These are phyloP conservation scores for Epicauta chinensis DNA, from an alignment of 1,140 invertebrate genomes.

Conservation along the genomic window DNA sequence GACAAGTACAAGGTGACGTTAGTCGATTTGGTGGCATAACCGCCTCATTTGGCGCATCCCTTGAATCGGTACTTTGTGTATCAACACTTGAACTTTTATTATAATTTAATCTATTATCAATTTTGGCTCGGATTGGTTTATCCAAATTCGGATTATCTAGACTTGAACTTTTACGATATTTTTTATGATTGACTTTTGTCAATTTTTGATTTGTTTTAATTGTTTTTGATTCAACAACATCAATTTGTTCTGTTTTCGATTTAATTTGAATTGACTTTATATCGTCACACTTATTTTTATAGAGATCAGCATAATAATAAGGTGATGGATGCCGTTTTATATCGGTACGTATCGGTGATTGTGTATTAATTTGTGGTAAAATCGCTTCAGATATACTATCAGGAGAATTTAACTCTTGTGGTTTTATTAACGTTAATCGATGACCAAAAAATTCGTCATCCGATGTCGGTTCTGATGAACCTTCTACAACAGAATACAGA, in stretches of 20 bases:
- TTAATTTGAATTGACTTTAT: conserved; percentile 5
- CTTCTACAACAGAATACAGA: conserved; percentile 36
- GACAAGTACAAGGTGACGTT: conserved; percentile 41
- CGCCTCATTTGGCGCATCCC: conserved; percentile 33
- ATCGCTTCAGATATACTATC: conserved; percentile 47
- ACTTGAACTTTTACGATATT: conserved; percentile 38
- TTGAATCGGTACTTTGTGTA: conserved; percentile 51
- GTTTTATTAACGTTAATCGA: conserved; percentile 27
- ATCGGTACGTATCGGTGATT: conserved; percentile 41
- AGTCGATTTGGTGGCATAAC: conserved; percentile 46
- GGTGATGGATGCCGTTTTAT: conserved; percentile 65
- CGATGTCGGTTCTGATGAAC: conserved; percentile 41
- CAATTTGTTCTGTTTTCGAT: conserved; percentile 1
- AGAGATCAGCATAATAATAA: conserved; percentile 71
- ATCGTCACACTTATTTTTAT: conserved; percentile 47
- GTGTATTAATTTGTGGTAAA: conserved; percentile 35
- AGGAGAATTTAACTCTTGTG: conserved; percentile 45
- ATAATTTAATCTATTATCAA: conserved; percentile 28
- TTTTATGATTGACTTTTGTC: conserved; percentile 29
- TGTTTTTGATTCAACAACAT: conserved; percentile 15
- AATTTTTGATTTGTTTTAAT: conserved; percentile 22
- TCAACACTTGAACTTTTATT: conserved; percentile 62
- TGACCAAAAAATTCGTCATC: conserved; percentile 39
- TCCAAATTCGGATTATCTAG: conserved; percentile 25
- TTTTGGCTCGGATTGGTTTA: conserved; percentile 22